These are phyloP conservation scores for Chaetura pelagica DNA, from an alignment of 2,113 vertebrate species.

Conservation along the genomic window DNA sequence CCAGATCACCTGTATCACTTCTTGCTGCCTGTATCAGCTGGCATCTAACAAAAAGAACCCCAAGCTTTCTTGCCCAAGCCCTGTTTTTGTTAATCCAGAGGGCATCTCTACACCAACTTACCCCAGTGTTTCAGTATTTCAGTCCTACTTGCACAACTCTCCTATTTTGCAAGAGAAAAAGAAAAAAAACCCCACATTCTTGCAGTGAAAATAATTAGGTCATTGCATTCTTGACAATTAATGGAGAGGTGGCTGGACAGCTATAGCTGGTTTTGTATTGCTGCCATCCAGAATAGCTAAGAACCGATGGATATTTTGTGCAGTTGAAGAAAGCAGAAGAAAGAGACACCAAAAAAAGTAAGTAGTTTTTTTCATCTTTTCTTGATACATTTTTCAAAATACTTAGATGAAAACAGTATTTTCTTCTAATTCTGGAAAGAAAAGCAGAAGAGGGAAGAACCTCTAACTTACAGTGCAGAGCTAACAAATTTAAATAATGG, in stretches of 20 bases:
- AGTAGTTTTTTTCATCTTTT: neutral
- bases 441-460: neutral
- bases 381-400: neutral
- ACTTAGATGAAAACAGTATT: neutral
- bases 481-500: neutral
- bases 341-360: neutral
- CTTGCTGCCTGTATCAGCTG: neutral
- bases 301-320: neutral
- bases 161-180: neutral
- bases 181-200: neutral
- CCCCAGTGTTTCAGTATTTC: neutral
- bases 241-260: neutral
- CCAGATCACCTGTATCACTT: neutral
- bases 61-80: neutral
- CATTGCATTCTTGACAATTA: neutral
- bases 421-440: neutral
- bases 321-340: neutral
- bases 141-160: neutral
- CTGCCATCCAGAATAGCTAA: neutral
- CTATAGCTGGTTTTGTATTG: neutral
- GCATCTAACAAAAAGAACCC: neutral
- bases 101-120: neutral
- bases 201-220: neutral
- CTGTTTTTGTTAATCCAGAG: neutral
- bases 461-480: neutral